These are phyloP conservation scores for Coreius guichenoti DNA, from an alignment of 2,797 vertebrate species.

Conservation along the genomic window DNA sequence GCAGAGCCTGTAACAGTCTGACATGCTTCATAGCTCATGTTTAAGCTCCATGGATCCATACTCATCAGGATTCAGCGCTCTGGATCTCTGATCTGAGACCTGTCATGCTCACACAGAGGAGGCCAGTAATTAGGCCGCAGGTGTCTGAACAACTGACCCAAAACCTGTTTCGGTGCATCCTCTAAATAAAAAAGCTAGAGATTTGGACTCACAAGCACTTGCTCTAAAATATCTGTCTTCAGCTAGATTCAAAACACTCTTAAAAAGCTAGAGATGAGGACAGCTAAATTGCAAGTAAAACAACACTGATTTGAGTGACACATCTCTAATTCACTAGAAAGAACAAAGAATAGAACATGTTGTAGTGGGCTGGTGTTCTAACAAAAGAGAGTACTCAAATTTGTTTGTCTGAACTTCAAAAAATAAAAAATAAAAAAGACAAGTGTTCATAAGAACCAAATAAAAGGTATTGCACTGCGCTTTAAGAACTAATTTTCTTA, in stretches of 20 bases:
- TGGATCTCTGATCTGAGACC: conserved; percentile 3
- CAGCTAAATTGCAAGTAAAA: conserved; percentile 50
- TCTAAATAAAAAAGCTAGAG: conserved; percentile 17
- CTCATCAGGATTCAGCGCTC: conserved; percentile 25
- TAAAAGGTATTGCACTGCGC: not conserved
- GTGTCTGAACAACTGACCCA: conserved; percentile 24
- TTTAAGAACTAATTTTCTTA: not conserved
- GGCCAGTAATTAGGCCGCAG: conserved; percentile 22
- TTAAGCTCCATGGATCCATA: not conserved
- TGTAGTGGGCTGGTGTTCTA: conserved; percentile 16
- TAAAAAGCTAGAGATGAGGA: conserved; percentile 35
- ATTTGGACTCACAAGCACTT: not conserved
- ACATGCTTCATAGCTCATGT: conserved; percentile 7
- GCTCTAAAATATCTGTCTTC: conserved; percentile 9
- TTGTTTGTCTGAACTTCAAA: conserved; percentile 28
- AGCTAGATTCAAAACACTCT: not conserved
- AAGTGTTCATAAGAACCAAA: conserved; percentile 14
- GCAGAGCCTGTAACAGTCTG: conserved; percentile 1
- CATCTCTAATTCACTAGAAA: conserved; percentile 24
- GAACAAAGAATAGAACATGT: conserved; percentile 20
- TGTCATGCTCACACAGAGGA: conserved; percentile 1
- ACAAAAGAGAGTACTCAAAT: conserved; percentile 31
- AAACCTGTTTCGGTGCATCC: conserved; percentile 13
- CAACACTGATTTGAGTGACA: conserved; percentile 17
- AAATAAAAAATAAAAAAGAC: not conserved